These are phyloP conservation scores for Stegodyphus dumicola DNA, from an alignment of 1,140 invertebrate genomes.

Conservation along the genomic window DNA sequence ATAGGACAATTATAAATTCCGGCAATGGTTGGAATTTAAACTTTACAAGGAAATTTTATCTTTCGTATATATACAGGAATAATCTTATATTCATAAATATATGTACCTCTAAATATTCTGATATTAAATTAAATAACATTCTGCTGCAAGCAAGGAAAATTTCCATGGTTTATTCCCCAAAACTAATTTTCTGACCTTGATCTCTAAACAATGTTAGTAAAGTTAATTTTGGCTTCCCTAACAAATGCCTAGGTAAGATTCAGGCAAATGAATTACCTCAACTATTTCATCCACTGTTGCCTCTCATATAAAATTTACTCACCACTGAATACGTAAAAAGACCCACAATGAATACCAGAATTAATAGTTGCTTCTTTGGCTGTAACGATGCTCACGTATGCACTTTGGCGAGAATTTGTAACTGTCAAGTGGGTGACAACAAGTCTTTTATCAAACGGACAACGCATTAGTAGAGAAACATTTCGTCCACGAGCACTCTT, in stretches of 20 bases:
- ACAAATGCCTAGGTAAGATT: not conserved
- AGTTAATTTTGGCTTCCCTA: no score
- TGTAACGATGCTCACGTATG: not conserved
- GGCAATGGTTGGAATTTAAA: no score
- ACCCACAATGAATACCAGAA: constrained; percentile 28
- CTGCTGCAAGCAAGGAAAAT: no score
- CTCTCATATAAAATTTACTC: constrained; percentile 17
- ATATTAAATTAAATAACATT: no score
- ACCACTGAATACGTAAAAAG: constrained; percentile 25
- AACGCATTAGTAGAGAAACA: constrained; percentile 23
- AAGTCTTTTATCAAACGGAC: constrained; percentile 49
- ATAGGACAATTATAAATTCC: no score
- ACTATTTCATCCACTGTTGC: not conserved
- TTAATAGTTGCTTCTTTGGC: constrained; percentile 20
- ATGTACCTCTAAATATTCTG: no score
- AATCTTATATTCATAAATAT: no score
- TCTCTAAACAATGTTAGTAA: no score
- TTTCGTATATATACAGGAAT: no score
- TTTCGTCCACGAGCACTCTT: not conserved
- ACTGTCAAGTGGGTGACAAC: constrained; percentile 40
- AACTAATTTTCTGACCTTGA: no score
- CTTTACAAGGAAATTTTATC: no score
- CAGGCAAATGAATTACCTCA: not conserved
- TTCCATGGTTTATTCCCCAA: no score
- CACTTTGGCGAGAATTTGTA: not conserved